Evolutionary conservation across 2,888 invertebrate genomes (phyloP).

Genomic region (Schizotus pectinicornis): DNA sequence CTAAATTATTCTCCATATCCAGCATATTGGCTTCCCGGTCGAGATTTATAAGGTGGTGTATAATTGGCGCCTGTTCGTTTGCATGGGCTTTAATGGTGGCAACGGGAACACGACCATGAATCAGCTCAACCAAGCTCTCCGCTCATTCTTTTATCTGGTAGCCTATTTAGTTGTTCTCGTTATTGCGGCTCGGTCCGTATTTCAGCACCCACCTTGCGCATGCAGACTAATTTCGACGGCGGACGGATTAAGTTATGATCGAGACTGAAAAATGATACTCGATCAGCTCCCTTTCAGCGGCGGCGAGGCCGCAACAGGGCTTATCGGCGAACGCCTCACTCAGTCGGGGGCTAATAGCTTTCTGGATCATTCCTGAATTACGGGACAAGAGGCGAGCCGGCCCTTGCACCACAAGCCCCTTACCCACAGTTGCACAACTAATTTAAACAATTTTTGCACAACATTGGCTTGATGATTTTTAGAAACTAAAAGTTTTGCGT

Average conservation of each 20-base stretch:
- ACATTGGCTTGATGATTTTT: no score
- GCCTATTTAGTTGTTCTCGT: conserved; percentile 51
- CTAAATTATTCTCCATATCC: conserved; percentile 37
- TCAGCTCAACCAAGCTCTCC: conserved; percentile 50
- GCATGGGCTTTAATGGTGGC: conserved; percentile 53
- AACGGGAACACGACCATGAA: conserved; percentile 49
- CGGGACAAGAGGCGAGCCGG: conserved; percentile 1
- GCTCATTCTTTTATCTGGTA: conserved; percentile 54
- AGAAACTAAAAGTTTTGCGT: no score
- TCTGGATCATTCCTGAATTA: conserved; percentile 15
- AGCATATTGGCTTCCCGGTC: conserved; percentile 20
- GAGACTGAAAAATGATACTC: conserved; percentile 26
- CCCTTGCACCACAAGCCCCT: no score
- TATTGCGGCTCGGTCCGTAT: conserved; percentile 37
- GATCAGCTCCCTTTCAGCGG: conserved; percentile 17
- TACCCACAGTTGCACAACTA: no score
- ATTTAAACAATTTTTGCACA: no score
- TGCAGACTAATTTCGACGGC: conserved; percentile 38
- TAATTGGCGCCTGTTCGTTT: conserved; percentile 55
- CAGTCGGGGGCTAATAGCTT: conserved; percentile 19
- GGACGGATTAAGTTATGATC: conserved; percentile 29
- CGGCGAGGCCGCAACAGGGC: no score
- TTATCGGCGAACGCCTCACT: background rate
- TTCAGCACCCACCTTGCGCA: conserved; percentile 46
- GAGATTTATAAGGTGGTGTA: conserved; percentile 52